Base-by-base conservation (phyloP, 2,797 vertebrate genomes). In the Micromesistius poutassou region DNA sequence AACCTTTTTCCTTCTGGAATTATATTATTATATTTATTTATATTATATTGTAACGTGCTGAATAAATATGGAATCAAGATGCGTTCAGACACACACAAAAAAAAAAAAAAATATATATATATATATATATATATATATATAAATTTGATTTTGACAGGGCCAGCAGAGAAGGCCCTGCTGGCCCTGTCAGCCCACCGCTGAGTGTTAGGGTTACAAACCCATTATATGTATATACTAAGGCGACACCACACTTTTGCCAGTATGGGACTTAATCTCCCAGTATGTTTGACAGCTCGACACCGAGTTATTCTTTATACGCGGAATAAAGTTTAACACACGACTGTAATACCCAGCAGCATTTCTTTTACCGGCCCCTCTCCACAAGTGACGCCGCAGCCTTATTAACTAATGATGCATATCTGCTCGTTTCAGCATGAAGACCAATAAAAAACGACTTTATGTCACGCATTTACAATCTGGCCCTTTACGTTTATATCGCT, bases 361-460 rank as follows among this genome's bases (percentile, higher is more conserved):
- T 89, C 46, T 90, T 91, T 92, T 90, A 91, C 81, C 72, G 74
- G 12, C 42, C 83, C 78, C 75, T 78, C 82, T 79, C 78, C 74
- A 74, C 82, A 73, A 75, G 84, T 74, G 36, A 81, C 73, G 91
- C 89, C 87, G 91, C 82, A 82, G 72, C 88, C 84, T 88, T 89
- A 88, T 90, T 89, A 92, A 89, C 80, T 83, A 92, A 87, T 81
- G 84, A 83, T 81, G 86, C 83, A 74, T n/a, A 81, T 86, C 82
- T 79, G 72, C 80, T 77, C 71, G 66, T 89, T 91, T 88, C 84
- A 85, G 79, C 82, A 74, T 91, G 90, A 89, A 89, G 87, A 35
- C 74, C 83, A 88, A 91, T 92, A 91, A 91, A 92, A 77, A 89
- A 81, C 75, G 73, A 74, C 83, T 91, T 91, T 89, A 92, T 87